Evolutionary conservation across 2,797 vertebrate species (phyloP).

Genomic region (Protosalanx chinensis): DNA sequence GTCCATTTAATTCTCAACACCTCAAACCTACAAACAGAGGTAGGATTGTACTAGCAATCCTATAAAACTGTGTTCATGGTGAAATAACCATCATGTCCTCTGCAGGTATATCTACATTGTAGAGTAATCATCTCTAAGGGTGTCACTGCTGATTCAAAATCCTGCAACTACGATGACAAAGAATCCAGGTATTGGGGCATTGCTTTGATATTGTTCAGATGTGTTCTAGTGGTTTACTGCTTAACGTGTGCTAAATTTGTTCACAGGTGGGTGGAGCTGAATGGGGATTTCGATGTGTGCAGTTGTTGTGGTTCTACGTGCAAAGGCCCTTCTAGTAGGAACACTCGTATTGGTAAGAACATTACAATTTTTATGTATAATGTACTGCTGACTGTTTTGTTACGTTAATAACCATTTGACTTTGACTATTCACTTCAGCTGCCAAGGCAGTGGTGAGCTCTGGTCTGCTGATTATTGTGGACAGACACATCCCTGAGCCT

Average conservation of each 20-base stretch:
- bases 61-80: not conserved
- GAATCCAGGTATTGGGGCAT: constrained; percentile 49
- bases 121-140: constrained; percentile 51
- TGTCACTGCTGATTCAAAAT: constrained; percentile 54
- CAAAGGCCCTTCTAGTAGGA: constrained; percentile 36
- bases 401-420: not conserved
- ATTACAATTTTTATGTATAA: not conserved
- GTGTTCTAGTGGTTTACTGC: not conserved
- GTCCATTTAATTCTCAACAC: constrained; percentile 61
- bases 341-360: constrained; percentile 44
- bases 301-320: constrained; percentile 66
- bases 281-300: constrained; percentile 51
- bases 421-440: constrained; percentile 38
- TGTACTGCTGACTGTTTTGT: not conserved
- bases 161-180: constrained; percentile 65
- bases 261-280: constrained; percentile 66
- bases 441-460: constrained; percentile 39
- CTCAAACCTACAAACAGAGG: constrained; percentile 53
- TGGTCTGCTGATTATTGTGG: constrained; percentile 54
- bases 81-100: not conserved
- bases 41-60: constrained; percentile 25
- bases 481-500: not conserved
- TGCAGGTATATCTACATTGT: constrained; percentile 66
- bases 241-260: not conserved
- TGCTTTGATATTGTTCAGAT: not conserved